phyloP scores from a whole-genome alignment of 2,888 invertebrate species.

The Heteromurus nitidus region DNA sequence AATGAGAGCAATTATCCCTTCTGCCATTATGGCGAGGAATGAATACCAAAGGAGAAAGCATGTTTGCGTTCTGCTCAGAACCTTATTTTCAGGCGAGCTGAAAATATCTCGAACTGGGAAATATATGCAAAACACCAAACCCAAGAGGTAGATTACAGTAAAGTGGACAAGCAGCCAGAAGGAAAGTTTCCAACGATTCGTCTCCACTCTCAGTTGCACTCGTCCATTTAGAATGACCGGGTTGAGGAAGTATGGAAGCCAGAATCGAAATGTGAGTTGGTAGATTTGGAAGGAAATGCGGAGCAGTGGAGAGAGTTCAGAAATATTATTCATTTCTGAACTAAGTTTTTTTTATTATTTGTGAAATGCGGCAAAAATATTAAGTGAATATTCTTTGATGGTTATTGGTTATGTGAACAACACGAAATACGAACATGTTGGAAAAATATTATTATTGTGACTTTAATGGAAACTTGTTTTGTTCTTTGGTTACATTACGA shows the following conservation, averaged over 20 bases:
- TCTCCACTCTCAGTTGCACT: not conserved
- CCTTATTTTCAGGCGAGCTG: too few species aligned
- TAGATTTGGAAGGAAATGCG: not conserved
- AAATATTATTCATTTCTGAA: too few species aligned
- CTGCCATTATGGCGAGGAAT: not conserved
- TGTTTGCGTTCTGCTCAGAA: not conserved
- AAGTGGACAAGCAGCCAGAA: not conserved
- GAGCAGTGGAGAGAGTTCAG: not conserved
- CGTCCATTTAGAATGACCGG: not conserved
- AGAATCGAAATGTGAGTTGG: not conserved
- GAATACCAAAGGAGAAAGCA: not conserved
- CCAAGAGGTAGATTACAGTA: not conserved
- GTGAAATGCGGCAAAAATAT: too few species aligned
- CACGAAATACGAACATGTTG: too few species aligned
- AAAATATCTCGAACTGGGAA: not conserved
- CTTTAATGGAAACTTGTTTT: too few species aligned
- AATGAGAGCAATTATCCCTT: not conserved
- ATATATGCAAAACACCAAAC: not conserved
- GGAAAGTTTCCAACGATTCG: not conserved
- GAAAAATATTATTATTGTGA: too few species aligned
- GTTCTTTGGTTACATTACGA: too few species aligned
- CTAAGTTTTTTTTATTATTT: too few species aligned
- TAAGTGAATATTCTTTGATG: too few species aligned
- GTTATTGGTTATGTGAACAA: too few species aligned
- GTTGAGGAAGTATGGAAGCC: not conserved